Evolutionary conservation across 2,113 vertebrate genomes (phyloP).

Genomic region (Oplegnathus fasciatus): DNA sequence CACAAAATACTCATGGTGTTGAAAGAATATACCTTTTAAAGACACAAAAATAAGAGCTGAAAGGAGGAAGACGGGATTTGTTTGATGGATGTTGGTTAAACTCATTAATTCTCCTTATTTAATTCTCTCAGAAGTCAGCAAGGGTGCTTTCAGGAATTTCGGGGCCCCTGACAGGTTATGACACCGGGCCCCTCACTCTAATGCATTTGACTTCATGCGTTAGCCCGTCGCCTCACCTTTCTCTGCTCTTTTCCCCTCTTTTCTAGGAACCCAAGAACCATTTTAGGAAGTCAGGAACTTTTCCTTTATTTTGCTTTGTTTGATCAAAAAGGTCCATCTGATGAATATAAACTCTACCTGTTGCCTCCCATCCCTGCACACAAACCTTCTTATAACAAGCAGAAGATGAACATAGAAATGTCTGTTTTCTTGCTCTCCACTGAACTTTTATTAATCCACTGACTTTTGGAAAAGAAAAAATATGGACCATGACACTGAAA

Average conservation of each 20-base stretch:
- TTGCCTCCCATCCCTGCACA: neutral
- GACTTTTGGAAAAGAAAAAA: neutral
- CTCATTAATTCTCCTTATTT: slow-evolving; percentile 9
- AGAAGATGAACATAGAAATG: neutral
- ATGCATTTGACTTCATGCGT: slow-evolving; percentile 3
- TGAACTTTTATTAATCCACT: neutral
- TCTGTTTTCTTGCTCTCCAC: neutral
- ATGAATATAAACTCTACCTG: neutral
- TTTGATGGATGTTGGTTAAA: neutral
- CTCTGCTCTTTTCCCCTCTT: neutral
- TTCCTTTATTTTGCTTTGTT: neutral
- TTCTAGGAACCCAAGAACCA: neutral
- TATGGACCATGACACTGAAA: neutral
- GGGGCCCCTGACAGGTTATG: slow-evolving; percentile 35
- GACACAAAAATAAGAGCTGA: neutral
- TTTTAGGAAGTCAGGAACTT: neutral
- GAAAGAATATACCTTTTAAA: neutral
- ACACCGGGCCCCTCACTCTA: slow-evolving; percentile 22
- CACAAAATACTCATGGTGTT: no score
- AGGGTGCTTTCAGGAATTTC: slow-evolving; percentile 42
- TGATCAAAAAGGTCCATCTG: neutral
- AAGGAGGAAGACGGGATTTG: neutral
- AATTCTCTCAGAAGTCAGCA: slow-evolving; percentile 20
- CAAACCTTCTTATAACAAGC: neutral
- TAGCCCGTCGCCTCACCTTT: slow-evolving; percentile 11